These are phyloP conservation scores for Todiramphus chloris DNA, from an alignment of 2,113 vertebrate genomes.

Conservation along the genomic window DNA sequence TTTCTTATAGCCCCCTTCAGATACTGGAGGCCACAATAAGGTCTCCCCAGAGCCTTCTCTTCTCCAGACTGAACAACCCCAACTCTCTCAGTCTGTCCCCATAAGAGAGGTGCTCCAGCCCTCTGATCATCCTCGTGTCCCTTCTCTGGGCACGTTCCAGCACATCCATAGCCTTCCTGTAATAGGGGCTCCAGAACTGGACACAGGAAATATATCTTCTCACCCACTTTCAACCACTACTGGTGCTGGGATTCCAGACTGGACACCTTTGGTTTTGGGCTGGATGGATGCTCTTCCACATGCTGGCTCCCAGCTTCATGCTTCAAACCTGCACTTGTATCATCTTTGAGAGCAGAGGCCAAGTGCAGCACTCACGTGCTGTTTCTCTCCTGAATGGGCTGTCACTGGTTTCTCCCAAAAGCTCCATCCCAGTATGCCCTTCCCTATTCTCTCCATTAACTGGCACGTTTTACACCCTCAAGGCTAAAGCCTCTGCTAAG, in stretches of 20 bases:
- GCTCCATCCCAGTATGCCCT: background rate
- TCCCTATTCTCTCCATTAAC: background rate
- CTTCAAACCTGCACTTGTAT: background rate
- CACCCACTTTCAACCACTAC: background rate
- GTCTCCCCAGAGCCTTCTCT: too few relatives aligned
- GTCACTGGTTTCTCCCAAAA: background rate
- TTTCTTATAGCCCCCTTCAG: too few relatives aligned
- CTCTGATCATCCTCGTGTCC: too few relatives aligned
- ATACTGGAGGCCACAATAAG: too few relatives aligned
- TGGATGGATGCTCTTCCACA: background rate
- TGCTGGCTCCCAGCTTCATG: fast-evolving
- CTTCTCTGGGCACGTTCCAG: too few relatives aligned
- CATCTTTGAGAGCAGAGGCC: background rate
- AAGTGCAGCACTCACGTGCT: background rate
- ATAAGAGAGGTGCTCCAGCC: too few relatives aligned
- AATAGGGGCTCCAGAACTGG: too few relatives aligned
- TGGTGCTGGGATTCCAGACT: background rate
- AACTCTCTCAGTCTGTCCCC: too few relatives aligned
- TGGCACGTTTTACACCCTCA: background rate
- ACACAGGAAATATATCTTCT: background rate
- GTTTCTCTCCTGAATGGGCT: background rate
- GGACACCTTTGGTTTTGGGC: background rate
- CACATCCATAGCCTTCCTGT: too few relatives aligned
- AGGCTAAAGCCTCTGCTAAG: background rate
- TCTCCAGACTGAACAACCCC: too few relatives aligned